Percentiles rank a stretch among this genome's conserved stretches.
phyloP scores from a whole-genome alignment of 1,140 invertebrate genomes.

The Macrotrachela quadricornifera region DNA sequence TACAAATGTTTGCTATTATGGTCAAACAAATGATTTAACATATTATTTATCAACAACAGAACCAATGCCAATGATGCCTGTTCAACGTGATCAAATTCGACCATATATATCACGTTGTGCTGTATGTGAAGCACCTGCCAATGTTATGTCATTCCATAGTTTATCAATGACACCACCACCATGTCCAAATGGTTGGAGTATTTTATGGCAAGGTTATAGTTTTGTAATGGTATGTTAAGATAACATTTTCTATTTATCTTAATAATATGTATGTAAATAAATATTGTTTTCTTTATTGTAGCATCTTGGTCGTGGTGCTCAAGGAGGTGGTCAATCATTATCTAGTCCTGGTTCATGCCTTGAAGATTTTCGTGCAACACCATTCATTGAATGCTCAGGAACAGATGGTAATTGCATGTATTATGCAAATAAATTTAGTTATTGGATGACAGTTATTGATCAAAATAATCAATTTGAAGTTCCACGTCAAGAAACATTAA shows the following conservation, averaged over 20 bases:
- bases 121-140: conserved; percentile 74
- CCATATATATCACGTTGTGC: conserved; percentile 44
- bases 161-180: conserved; percentile 64
- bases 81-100: conserved; percentile 14
- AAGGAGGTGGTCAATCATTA: conserved; percentile 77
- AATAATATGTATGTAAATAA: not conserved
- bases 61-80: conserved; percentile 22
- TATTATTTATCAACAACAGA: conserved; percentile 29
- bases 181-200: conserved; percentile 70
- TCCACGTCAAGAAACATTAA: conserved; percentile 68
- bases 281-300: conserved; percentile 34
- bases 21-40: conserved; percentile 26
- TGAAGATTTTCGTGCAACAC: conserved; percentile 80
- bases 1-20: conserved; percentile 26
- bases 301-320: conserved; percentile 83
- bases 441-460: conserved; percentile 90
- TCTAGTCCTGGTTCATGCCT: conserved; percentile 81
- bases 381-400: conserved; percentile 85
- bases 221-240: conserved; percentile 72
- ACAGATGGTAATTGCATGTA: conserved; percentile 76
- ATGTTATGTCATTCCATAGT: conserved; percentile 87
- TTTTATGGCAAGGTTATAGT: conserved; percentile 86
- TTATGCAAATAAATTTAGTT: conserved; percentile 86
- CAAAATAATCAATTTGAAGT: conserved; percentile 47
- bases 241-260: not conserved